Base-by-base conservation (phyloP, 1,140 invertebrate species). In the Limonius californicus region DNA sequence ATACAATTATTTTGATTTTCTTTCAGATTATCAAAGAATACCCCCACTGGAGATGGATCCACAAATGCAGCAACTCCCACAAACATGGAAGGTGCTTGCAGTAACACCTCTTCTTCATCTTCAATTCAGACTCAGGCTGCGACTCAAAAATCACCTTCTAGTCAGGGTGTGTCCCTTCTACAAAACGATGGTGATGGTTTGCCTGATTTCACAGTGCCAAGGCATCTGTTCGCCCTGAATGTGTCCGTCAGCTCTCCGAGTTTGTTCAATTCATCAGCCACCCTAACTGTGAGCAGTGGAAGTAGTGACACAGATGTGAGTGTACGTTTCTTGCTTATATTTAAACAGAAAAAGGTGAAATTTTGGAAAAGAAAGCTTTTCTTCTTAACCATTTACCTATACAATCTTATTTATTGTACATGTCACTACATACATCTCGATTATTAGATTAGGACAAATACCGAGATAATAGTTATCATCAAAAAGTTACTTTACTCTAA, bases 281-380 rank as follows among this genome's bases (percentile, higher is more conserved):
- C n/a, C 18, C 66, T 74, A 12, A 76, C 76, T 62, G 66, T 78
- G 54, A 81, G 77, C 21, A 79, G 78, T 56, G 82, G 79, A 55
- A 81, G 79, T 58, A 83, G 74, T 57, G 76, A 75, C 45, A 77
- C 60, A 11, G 60, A 61, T 43, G 54, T 61, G 56, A 54, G 47
- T 57, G 14, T 50, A 50, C 8, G 45, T 50, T 27, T 27, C 23
- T 27, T 4, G 23, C 54, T 58, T 66, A n/a, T n/a, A n/a, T n/a
- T n/a, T n/a, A n/a, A n/a, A n/a, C n/a, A n/a, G n/a, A n/a, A n/a
- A n/a, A n/a, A n/a, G n/a, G n/a, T n/a, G n/a, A n/a, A n/a, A n/a
- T n/a, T n/a, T n/a, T n/a, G n/a, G n/a, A n/a, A n/a, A n/a, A n/a
- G n/a, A n/a, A n/a, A n/a, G n/a, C n/a, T n/a, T n/a, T n/a, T n/a